Base-by-base conservation (phyloP, 2,888 invertebrate species). In the Ormyrus nitidulus region DNA sequence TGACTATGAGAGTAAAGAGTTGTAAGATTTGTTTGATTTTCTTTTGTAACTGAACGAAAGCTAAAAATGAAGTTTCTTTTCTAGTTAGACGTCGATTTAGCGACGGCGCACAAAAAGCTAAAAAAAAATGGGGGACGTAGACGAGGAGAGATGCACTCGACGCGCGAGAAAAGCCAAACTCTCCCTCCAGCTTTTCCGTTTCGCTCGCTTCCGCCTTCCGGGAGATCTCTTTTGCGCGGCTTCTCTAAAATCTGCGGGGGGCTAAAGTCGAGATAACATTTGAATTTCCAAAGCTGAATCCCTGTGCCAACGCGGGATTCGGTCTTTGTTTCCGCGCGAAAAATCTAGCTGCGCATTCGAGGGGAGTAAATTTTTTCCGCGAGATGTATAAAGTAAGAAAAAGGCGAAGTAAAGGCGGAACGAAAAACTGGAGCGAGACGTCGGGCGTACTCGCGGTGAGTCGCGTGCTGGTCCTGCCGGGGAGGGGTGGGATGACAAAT, bases 51-150 rank as follows among this genome's bases (percentile, higher is more conserved):
- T 34, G 34, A 34, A 34, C 34, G 64, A 72, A 77, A 62, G 73
- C 69, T 80, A 80, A 80, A 73, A 64, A 66, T 81, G 48, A 77
- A 80, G 54, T 81, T 81, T 80, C 54, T 77, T 77, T 81, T 81
- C 74, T 81, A 81, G 81, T 81, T 77, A 77, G 70, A 77, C 61
- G 74, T 81, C 61, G 77, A 74, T 77, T 81, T 80, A 76, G 64
- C 73, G 71, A 72, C 72, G 58, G 44, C 75, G 73, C 76, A 59
- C 49, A 70, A 75, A 70, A 70, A 54, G 59, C 62, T 58, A 66
- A 62, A 53, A 72, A 53, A 51, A 54, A 54, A 54, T 51, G 44
- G 48, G 59, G 34, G 46, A 9, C 54, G 58, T 58, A 44, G 9
- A 56, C 58, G 69, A n/a, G 70, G 74, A 58, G 74, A 64, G 65